A percentile compares a stretch with the other conserved stretches of the same genome.
Conservation (phyloP, 2,113 vertebrate species). For the Hydrolagus affinis region DNA sequence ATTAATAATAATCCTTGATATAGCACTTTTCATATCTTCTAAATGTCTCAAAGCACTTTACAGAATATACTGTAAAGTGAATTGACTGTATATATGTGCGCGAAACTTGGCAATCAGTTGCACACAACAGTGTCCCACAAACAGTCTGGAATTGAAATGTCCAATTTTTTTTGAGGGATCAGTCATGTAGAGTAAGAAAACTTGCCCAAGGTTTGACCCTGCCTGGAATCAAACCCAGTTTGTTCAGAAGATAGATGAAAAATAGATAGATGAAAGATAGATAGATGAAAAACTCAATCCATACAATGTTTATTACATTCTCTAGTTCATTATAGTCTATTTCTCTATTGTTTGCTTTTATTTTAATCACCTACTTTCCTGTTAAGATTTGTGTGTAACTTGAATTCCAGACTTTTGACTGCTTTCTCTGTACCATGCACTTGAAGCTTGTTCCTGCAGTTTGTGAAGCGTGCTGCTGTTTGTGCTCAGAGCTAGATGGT, state of each 20-base stretch:
- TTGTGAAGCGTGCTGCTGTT: background rate
- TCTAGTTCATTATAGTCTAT: background rate
- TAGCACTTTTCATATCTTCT: too few relatives aligned
- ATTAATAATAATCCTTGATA: too few relatives aligned
- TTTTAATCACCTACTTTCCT: background rate
- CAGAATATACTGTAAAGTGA: too few relatives aligned
- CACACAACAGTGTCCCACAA: too few relatives aligned
- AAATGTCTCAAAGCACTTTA: too few relatives aligned
- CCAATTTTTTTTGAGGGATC: too few relatives aligned
- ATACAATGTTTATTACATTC: background rate
- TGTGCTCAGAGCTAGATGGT: background rate
- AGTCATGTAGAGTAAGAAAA: too few relatives aligned
- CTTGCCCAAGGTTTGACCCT: too few relatives aligned
- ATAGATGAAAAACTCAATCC: background rate
- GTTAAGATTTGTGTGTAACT: background rate
- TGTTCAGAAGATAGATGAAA: background rate
- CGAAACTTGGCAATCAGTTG: too few relatives aligned
- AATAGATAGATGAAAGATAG: background rate
- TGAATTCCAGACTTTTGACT: background rate
- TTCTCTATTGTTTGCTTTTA: background rate
- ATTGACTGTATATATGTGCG: too few relatives aligned
- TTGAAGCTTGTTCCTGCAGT: background rate
- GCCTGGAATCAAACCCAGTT: too few relatives aligned
- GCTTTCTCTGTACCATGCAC: background rate
- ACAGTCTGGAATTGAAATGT: too few relatives aligned